Evolutionary conservation across 2,113 vertebrate species (phyloP).

Genomic region (Misgurnus mizolepis): DNA sequence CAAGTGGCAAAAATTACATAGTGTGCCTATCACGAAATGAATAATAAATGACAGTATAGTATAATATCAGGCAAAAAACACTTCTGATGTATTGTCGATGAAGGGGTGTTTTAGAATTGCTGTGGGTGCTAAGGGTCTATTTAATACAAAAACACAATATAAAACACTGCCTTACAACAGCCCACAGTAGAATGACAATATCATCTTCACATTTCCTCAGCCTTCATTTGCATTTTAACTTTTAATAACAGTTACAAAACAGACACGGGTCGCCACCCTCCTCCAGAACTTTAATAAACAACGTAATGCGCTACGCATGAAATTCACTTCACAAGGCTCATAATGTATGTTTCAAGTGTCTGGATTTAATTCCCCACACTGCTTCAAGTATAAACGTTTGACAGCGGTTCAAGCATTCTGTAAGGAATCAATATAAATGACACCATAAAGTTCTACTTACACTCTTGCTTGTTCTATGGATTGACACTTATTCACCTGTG

Average conservation of each 20-base stretch:
- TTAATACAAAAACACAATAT: too few relatives aligned
- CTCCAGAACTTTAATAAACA: constrained; percentile 62
- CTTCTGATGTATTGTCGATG: too few relatives aligned
- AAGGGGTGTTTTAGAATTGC: too few relatives aligned
- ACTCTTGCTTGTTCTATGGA: background rate
- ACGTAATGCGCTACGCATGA: constrained; percentile 55
- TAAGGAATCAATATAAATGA: background rate
- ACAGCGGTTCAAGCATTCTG: background rate
- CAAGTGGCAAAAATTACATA: too few relatives aligned
- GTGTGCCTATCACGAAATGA: too few relatives aligned
- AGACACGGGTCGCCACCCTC: constrained; percentile 49
- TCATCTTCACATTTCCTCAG: background rate
- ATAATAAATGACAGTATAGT: too few relatives aligned
- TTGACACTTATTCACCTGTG: background rate
- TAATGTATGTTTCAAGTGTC: constrained; percentile 53
- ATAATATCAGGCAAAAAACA: too few relatives aligned
- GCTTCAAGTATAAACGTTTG: constrained; percentile 56
- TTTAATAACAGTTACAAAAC: constrained; percentile 59
- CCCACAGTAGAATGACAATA: background rate
- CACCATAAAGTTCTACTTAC: background rate
- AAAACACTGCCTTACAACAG: background rate
- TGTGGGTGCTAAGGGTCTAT: too few relatives aligned
- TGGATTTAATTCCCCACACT: constrained; percentile 64
- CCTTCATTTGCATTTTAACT: constrained; percentile 59
- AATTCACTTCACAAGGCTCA: constrained; percentile 53